Evolutionary conservation across 2,797 vertebrate species (phyloP), one percentile per base, ranked within the genome.

Genomic region (Xyrichtys novacula): DNA sequence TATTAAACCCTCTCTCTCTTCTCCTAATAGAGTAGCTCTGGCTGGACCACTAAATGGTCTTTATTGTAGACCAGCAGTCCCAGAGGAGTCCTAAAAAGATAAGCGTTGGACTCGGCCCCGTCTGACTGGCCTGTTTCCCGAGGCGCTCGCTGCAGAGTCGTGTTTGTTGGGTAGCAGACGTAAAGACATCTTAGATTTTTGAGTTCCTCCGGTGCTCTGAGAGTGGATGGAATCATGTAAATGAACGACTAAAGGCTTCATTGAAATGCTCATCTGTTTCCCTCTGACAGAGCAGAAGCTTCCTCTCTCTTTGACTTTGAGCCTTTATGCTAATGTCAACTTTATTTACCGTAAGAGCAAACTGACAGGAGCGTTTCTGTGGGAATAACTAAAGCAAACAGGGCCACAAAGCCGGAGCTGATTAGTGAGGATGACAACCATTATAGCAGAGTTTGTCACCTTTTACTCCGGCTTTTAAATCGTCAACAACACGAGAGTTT

Each of bases 221-320:
- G 74, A 79, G 62, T 6, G 62, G 57, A 71, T 76, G 68, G 74
- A 80, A 71, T 48, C 61, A 67, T 78, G 74, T 55, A 65, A 87
- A 87, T 85, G 66, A 65, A 75, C 25, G 15, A 72, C n/a, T n/a
- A n/a, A 73, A 55, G 67, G 65, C 69, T 83, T 86, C 70, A 76
- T 81, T 87, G 65, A 74, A 88, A 87, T 81, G 76, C 53, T 85
- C 77, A 71, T 77, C 76, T 71, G 59, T 80, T 80, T 70, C 52
- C 43, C 17, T 8, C 25, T 36, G 61, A 61, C 62, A 73, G 72
- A 87, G 74, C 40, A 42, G 68, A 71, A 76, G 70, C 76, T 47
- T 60, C 47, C 63, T 71, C 61, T 76, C 80, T 75, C 66, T 84
- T 78, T 84, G 78, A 86, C 81, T 87, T 74, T 72, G 65, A 72